phyloP scores from a whole-genome alignment of 64 coral and sea anemone species.

The Stichodactyla helianthus region DNA sequence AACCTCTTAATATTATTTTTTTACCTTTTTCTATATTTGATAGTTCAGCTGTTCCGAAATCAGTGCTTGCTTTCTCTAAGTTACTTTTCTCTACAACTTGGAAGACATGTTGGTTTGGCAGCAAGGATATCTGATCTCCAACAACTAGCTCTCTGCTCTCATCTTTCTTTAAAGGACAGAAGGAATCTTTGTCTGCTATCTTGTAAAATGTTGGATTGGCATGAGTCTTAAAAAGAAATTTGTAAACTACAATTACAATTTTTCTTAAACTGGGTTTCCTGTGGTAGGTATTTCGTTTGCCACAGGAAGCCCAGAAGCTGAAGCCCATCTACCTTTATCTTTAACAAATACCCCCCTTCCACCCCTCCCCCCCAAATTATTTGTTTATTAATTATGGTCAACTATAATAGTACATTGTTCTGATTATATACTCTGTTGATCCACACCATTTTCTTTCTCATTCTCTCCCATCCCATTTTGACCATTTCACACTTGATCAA shows the following conservation, averaged over 20 bases:
- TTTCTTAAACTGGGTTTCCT: too few relatives aligned
- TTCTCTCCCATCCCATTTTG: too few relatives aligned
- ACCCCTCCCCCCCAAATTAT: too few relatives aligned
- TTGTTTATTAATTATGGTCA: too few relatives aligned
- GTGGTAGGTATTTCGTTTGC: too few relatives aligned
- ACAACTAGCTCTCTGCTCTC: constrained; percentile 16
- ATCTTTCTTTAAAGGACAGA: constrained; percentile 38
- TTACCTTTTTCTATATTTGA: neutral
- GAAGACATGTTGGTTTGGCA: constrained; percentile 34
- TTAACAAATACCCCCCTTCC: too few relatives aligned
- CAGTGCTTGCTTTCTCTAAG: neutral
- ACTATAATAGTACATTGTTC: too few relatives aligned
- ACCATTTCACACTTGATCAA: too few relatives aligned
- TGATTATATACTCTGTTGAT: too few relatives aligned
- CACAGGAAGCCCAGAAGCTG: too few relatives aligned
- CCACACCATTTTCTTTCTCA: too few relatives aligned
- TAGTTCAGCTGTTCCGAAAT: neutral
- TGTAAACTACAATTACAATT: neutral
- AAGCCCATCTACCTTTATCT: too few relatives aligned
- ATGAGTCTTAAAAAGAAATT: constrained; percentile 27
- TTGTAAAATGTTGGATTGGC: constrained; percentile 59
- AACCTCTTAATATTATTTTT: neutral
- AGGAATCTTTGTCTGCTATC: constrained; percentile 2
- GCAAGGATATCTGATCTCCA: constrained; percentile 36
- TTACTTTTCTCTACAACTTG: constrained; percentile 5